A percentile compares a stretch with the other conserved stretches of the same genome.
phyloP scores from a whole-genome alignment of 2,797 vertebrate genomes.

The Eidolon dupreanum region DNA sequence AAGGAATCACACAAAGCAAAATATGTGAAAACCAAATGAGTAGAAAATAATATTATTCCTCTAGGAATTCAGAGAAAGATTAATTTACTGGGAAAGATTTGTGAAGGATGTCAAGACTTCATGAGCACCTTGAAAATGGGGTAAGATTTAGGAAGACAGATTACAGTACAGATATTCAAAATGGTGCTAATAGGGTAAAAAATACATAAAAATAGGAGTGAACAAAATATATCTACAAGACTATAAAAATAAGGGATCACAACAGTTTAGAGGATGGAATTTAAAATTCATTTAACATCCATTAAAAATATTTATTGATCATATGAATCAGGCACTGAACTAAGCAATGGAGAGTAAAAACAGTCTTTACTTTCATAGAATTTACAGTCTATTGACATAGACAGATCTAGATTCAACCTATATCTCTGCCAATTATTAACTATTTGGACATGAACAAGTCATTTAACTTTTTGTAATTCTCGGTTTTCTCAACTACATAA shows the following conservation, averaged over 20 bases:
- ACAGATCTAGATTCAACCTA: not conserved
- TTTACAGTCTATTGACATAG: not conserved
- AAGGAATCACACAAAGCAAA: slow-evolving; percentile 19
- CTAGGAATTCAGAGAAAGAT: slow-evolving; percentile 34
- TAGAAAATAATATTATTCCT: slow-evolving; percentile 15
- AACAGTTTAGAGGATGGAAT: not conserved
- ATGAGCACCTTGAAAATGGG: not conserved
- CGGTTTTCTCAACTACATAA: not conserved
- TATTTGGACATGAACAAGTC: not conserved
- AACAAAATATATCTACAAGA: slow-evolving; percentile 14
- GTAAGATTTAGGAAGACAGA: not conserved
- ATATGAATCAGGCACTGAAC: not conserved
- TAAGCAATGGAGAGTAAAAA: not conserved
- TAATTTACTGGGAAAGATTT: not conserved
- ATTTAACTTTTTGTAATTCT: not conserved
- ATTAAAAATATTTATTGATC: slow-evolving; percentile 22
- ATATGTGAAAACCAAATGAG: slow-evolving; percentile 25
- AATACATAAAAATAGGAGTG: not conserved
- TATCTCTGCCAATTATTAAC: not conserved
- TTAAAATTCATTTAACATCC: not conserved
- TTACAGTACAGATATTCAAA: slow-evolving; percentile 10
- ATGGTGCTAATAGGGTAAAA: not conserved
- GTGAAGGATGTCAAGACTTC: not conserved
- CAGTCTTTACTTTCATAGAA: not conserved
- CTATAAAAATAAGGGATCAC: not conserved